phyloP scores from a whole-genome alignment of 2,797 vertebrate species.

The Enteromius thamalakanensis region DNA sequence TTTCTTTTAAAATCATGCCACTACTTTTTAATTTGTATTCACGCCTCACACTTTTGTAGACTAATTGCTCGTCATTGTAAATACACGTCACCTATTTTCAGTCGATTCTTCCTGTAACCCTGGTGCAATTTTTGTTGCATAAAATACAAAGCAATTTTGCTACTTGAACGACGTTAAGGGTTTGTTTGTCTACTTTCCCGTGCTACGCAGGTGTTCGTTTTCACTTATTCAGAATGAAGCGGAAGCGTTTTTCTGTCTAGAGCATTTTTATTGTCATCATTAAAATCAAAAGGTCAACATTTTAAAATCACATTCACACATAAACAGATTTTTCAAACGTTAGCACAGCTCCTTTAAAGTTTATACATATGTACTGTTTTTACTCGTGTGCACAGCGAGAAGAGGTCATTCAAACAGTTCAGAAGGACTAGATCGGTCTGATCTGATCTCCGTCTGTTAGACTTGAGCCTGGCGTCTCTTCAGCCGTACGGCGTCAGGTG shows the following conservation, averaged over 20 bases:
- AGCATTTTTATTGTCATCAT: constrained; percentile 77
- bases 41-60: constrained; percentile 72
- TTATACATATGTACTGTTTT: constrained; percentile 93
- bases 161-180: constrained; percentile 73
- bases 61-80: constrained; percentile 74
- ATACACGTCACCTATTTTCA: constrained; percentile 66
- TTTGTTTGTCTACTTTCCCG: neutral
- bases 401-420: constrained; percentile 73
- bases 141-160: constrained; percentile 79
- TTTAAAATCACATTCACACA: constrained; percentile 97
- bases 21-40: constrained; percentile 70
- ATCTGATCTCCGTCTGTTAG: neutral
- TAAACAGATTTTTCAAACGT: constrained; percentile 87
- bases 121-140: constrained; percentile 80
- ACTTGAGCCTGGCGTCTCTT: neutral
- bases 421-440: constrained; percentile 38
- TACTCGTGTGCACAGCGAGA: constrained; percentile 80
- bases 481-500: constrained; percentile 53
- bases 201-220: neutral
- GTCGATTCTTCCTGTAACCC: constrained; percentile 68
- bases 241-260: constrained; percentile 76
- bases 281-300: constrained; percentile 92
- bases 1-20: constrained; percentile 72
- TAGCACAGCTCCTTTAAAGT: constrained; percentile 92
- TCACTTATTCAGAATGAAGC: neutral